Evolutionary conservation across 2,113 vertebrate species (phyloP), one percentile per base, ranked within the genome.

Genomic region (Notiomystis cincta): DNA sequence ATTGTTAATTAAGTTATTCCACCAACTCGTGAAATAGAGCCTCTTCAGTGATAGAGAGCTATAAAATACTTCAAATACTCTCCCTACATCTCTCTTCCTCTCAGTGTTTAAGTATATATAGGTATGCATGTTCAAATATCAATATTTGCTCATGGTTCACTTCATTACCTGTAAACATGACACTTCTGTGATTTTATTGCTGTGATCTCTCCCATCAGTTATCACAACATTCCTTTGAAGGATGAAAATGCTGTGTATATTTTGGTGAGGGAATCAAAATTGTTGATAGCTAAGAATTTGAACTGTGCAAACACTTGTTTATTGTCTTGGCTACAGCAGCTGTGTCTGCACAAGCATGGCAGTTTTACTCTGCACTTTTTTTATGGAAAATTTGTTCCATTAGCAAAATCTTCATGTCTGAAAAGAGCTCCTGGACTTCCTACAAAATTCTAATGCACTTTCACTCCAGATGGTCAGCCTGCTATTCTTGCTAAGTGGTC

Each of bases 31-130:
- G 64, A 40, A 71, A 51, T 57, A 42, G 12, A 61, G 28, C 4
- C 17, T 66, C 10, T 54, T 65, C 42, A 54, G 27, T 53, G 28
- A 79, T 9, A 44, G 64, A 58, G 58, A 89, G 8, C 13, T 73
- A 8, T 45, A 13, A 89, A 67, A 24, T 37, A 71, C 48, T 91
- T 19, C 13, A 56, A 28, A 25, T 61, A 15, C 8, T 86, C 40
- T 65, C 11, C 9, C 18, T 0, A 0, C 47, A 7, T 57, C 30
- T 61, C 27, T 51, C 16, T 35, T 51, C 25, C 8, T 35, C 20
- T 45, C 13, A 10, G 5, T 45, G 2, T 42, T 5, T 25, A 0
- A 42, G 8, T n/a, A 10, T 22, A 7, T 47, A 1, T 19, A 3
- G 20, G 1, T 19, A 15, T 56, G 6, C 7, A 14, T 76, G 56